Evolutionary conservation across 2,888 invertebrate species (phyloP).

Genomic region (Tenthredo scrophulariae): DNA sequence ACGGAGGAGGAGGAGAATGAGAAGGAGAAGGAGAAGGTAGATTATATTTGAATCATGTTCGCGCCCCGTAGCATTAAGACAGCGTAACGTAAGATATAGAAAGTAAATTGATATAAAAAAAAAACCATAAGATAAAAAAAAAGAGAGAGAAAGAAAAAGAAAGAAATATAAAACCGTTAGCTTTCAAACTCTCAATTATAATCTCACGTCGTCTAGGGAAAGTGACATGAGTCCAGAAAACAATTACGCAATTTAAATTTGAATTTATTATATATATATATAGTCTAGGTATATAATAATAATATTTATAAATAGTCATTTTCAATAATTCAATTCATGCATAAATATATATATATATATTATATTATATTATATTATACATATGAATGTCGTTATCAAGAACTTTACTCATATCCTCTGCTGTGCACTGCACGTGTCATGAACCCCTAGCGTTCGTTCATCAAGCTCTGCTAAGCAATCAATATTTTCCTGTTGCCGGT

Average conservation of each 20-base stretch:
- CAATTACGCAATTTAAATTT: conserved; percentile 8
- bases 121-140: not conserved
- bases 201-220: conserved; percentile 33
- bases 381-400: not conserved
- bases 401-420: not conserved
- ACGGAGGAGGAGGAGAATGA: too few relatives aligned
- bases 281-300: not conserved
- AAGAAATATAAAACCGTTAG: conserved; percentile 2
- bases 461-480: conserved; percentile 35
- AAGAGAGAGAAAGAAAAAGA: not conserved
- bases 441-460: not conserved
- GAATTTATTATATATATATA: not conserved
- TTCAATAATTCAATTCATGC: not conserved
- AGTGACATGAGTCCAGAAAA: conserved; percentile 1
- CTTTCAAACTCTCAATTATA: conserved; percentile 39
- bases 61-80: not conserved
- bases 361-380: too few relatives aligned
- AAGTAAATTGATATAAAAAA: conserved; percentile 30
- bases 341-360: not conserved
- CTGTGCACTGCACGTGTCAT: conserved; percentile 1
- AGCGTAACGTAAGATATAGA: conserved; percentile 30
- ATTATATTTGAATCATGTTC: conserved; percentile 11
- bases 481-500: conserved; percentile 41
- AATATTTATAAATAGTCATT: not conserved
- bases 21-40: not conserved